Base-by-base conservation (phyloP, 1,140 invertebrate genomes). In the Cherax destructor region DNA sequence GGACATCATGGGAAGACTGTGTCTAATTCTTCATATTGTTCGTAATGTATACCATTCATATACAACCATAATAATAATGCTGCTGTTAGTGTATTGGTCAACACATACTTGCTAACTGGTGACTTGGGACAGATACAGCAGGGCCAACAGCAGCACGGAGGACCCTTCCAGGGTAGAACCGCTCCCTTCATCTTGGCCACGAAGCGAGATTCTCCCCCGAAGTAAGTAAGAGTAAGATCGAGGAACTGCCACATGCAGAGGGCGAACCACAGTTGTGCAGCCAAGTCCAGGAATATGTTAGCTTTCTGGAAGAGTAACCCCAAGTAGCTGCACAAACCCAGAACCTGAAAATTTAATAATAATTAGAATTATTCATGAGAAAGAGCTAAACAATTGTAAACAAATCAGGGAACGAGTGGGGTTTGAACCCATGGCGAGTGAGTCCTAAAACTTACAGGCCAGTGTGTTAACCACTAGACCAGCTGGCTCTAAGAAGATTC, bases 81-180 rank as follows among this genome's bases (percentile, higher is more conserved):
- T 18, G 18, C 5, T 21, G 18, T 69, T 69, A 18, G 65, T 69
- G 65, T 69, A 6, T 21, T 69, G 21, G 3, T 21, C 5, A 69
- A 18, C n/a, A 80, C 84, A 59, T 41, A 91, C 90, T 93, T 93
- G 69, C 80, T 93, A 7, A 89, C 91, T 49, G 83, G 30, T 3
- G 21, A 16, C 56, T 92, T 90, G n/a, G 92, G 92, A 52, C 85
- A 88, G 65, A 91, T 65, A 59, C 88, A 91, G 87, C 92, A 93
- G 65, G 92, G 92, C 90, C 90, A 93, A 83, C 88, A 93, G 90
- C 92, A 93, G 87, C 92, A 93, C 7, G 92, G 92, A 3, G 81
- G 81, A 4, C 92, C 91, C 69, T 84, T 89, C 92, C 92, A 93
- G 4, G 90, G 86, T 13, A 93, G 83, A 74, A 83, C 83, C 9